Evolutionary conservation across 2,888 invertebrate species (phyloP).

Genomic region (Patella ulyssiponensis): DNA sequence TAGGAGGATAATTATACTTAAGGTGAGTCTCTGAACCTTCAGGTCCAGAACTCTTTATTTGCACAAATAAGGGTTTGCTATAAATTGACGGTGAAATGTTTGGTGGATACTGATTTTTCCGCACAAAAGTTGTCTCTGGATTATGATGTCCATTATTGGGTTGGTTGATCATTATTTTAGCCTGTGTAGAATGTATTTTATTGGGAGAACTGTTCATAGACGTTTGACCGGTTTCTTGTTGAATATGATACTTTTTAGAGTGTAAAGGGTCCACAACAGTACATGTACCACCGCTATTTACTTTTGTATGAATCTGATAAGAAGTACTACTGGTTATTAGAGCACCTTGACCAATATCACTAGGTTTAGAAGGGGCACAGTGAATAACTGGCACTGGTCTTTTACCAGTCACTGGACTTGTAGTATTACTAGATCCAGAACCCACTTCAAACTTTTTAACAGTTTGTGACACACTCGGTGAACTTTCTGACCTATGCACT

Average conservation of each 20-base stretch:
- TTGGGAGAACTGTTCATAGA: neutral
- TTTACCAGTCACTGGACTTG: constrained; percentile 20
- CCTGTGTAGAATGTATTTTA: neutral
- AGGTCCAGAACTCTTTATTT: constrained; percentile 24
- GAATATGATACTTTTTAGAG: constrained; percentile 6
- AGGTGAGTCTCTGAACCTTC: constrained; percentile 20
- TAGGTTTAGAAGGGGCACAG: constrained; percentile 18
- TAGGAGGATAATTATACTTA: constrained; percentile 12
- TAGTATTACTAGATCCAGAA: neutral
- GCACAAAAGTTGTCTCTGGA: constrained; percentile 1
- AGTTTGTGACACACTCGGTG: constrained; percentile 13
- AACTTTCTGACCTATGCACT: constrained; percentile 20
- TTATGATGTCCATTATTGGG: constrained; percentile 18
- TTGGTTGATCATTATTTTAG: constrained; percentile 18
- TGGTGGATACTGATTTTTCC: constrained; percentile 12
- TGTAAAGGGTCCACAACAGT: constrained; percentile 12
- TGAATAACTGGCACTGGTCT: constrained; percentile 21
- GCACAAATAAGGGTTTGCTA: constrained; percentile 32
- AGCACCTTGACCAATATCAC: neutral
- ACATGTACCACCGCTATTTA: constrained; percentile 13
- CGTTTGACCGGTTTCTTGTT: neutral
- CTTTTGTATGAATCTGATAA: constrained; percentile 6
- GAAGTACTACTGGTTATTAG: neutral
- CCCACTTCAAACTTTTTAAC: constrained; percentile 7
- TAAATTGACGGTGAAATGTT: constrained; percentile 12